A percentile compares a stretch with the other conserved stretches of the same genome.
Evolutionary conservation across 2,888 invertebrate species (phyloP).

Genomic region (Camponotus fellah): DNA sequence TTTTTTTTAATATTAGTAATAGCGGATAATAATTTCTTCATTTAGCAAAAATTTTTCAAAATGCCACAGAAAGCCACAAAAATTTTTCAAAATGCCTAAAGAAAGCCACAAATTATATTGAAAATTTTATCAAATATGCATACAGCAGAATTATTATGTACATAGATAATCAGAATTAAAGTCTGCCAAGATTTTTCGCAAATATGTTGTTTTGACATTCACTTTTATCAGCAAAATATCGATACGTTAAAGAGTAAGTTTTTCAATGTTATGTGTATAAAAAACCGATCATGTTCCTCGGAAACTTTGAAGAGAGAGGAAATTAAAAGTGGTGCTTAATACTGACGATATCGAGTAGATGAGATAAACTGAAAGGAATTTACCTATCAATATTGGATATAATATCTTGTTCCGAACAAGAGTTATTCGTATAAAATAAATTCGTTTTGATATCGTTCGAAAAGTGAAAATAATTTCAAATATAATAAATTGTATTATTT

Average conservation of each 20-base stretch:
- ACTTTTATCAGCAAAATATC: conserved; percentile 14
- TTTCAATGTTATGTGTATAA: background rate
- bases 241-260: background rate
- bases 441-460: conserved; percentile 4
- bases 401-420: background rate
- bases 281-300: background rate
- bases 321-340: conserved; percentile 37
- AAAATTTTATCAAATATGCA: background rate
- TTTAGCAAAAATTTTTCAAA: background rate
- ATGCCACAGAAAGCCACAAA: background rate
- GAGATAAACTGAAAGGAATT: conserved; percentile 40
- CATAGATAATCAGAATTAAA: background rate
- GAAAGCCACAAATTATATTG: background rate
- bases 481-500: background rate
- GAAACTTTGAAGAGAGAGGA: conserved; percentile 16
- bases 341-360: conserved; percentile 20
- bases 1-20: background rate
- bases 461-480: conserved; percentile 11
- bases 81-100: background rate
- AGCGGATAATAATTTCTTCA: background rate
- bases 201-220: background rate
- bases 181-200: background rate
- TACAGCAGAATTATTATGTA: background rate
- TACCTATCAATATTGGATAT: conserved; percentile 17
- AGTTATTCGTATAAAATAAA: conserved; percentile 9